Evolutionary conservation across 2,888 invertebrate genomes (phyloP).

Genomic region (Drosophila merina): DNA sequence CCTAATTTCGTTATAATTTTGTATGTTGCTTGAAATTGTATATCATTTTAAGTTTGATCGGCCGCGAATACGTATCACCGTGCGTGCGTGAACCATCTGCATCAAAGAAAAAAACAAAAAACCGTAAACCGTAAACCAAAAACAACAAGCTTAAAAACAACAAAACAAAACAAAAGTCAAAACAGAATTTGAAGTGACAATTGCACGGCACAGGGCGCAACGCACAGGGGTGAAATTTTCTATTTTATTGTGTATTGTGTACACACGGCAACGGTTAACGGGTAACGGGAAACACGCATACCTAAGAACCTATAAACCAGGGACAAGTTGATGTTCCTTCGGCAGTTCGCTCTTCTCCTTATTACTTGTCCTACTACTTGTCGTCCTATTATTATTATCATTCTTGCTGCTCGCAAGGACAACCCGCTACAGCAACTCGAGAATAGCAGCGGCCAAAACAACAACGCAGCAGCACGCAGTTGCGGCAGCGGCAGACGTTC

Average conservation of each 20-base stretch:
- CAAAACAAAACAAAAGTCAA: slow-evolving; percentile 13
- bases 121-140: neutral
- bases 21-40: slow-evolving; percentile 83
- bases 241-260: slow-evolving; percentile 13
- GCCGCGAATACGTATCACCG: slow-evolving; percentile 83
- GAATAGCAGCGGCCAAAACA: slow-evolving; percentile 21
- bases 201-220: neutral
- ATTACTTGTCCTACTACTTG: slow-evolving; percentile 1
- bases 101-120: slow-evolving; percentile 30
- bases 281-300: no score
- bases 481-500: slow-evolving; percentile 18
- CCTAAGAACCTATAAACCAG: neutral
- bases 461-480: slow-evolving; percentile 18
- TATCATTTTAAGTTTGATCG: slow-evolving; percentile 85
- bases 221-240: slow-evolving; percentile 11
- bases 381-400: slow-evolving; percentile 1
- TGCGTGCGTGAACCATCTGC: slow-evolving; percentile 62
- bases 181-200: slow-evolving; percentile 3
- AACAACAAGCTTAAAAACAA: slow-evolving; percentile 21
- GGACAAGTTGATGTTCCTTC: neutral
- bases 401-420: neutral
- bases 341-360: neutral
- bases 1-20: slow-evolving; percentile 84
- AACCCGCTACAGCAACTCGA: neutral
- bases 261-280: neutral